Conservation (phyloP, 1,140 invertebrate genomes). For the Drosophila carrolli region DNA sequence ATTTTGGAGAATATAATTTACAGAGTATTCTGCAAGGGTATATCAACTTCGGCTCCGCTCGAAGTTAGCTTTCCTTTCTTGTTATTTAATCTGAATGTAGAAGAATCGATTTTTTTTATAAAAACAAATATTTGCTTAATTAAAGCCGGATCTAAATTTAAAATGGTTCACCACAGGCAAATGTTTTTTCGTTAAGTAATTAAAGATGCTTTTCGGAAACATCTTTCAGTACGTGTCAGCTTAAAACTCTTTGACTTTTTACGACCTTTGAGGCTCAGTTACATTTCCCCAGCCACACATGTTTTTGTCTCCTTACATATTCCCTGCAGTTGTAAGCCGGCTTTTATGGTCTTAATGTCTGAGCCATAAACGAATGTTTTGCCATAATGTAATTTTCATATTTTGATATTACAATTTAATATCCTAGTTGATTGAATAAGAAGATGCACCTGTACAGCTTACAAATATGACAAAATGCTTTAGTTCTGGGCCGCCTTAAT, state of each 20-base stretch:
- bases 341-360: slow-evolving; percentile 32
- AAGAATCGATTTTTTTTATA: background rate
- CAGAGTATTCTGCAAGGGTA: too few species aligned
- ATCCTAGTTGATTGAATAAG: slow-evolving; percentile 25
- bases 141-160: slow-evolving; percentile 2
- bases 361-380: slow-evolving; percentile 28
- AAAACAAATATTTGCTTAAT: slow-evolving; percentile 9
- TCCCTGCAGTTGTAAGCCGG: slow-evolving; percentile 30
- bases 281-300: slow-evolving; percentile 10
- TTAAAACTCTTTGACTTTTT: slow-evolving; percentile 36
- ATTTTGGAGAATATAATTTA: too few species aligned
- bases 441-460: slow-evolving; percentile 21
- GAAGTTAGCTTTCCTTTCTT: too few species aligned
- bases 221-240: background rate
- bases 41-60: too few species aligned
- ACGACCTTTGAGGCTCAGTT: slow-evolving; percentile 16
- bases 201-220: background rate
- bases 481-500: slow-evolving; percentile 37
- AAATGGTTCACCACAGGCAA: background rate
- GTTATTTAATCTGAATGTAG: background rate
- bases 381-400: slow-evolving; percentile 40
- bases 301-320: slow-evolving; percentile 21
- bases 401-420: slow-evolving; percentile 22
- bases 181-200: background rate
- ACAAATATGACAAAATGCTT: slow-evolving; percentile 12